A percentile compares a stretch with the other conserved stretches of the same genome.
Conservation (phyloP, 2,888 invertebrate genomes). For the Lithophane leautieri region DNA sequence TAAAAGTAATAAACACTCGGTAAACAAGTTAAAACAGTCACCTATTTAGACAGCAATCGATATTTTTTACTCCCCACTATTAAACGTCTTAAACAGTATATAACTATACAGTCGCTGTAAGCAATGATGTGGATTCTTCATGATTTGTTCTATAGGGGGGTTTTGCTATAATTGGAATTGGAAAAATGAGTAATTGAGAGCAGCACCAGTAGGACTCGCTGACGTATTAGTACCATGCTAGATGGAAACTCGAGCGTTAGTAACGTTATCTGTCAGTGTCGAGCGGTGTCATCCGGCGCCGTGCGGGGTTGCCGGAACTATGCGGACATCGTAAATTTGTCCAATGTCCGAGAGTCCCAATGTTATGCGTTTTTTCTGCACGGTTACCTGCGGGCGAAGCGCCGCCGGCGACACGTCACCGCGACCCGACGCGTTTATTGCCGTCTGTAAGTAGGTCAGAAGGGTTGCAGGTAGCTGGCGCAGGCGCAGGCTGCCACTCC, state of each 20-base stretch:
- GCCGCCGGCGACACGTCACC: constrained; percentile 60
- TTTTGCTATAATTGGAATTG: neutral
- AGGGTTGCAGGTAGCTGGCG: constrained; percentile 64
- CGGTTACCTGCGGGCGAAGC: constrained; percentile 53
- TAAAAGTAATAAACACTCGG: too few relatives aligned
- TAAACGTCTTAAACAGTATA: neutral
- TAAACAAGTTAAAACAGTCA: too few relatives aligned
- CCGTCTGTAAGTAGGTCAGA: constrained; percentile 61
- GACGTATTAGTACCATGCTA: neutral
- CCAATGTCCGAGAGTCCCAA: constrained; percentile 40
- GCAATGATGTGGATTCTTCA: neutral
- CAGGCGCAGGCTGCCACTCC: constrained; percentile 1
- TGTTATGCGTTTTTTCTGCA: constrained; percentile 53
- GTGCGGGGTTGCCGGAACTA: constrained; percentile 44
- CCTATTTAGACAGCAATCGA: too few relatives aligned
- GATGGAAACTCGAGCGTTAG: neutral
- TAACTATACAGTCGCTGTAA: neutral
- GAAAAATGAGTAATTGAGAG: constrained; percentile 8
- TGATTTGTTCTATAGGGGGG: neutral
- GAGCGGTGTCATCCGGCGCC: neutral
- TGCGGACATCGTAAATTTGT: constrained; percentile 57
- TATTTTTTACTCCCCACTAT: too few relatives aligned
- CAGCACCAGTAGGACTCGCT: neutral
- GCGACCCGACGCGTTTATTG: constrained; percentile 47
- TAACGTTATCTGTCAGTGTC: constrained; percentile 20